Evolutionary conservation across 1,140 invertebrate species (phyloP).

Genomic region (Bombyx mori): ASM3026992v2 NC_085115.1:638001-638500

Average conservation of each 20-base stretch:
- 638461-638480: slow-evolving; percentile 55
- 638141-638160: slow-evolving; percentile 86
- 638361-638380: no score
- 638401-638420: no score
- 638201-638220: slow-evolving; percentile 90
- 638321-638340: no score
- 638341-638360: no score
- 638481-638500: slow-evolving; percentile 94
- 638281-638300: background rate
- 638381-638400: no score
- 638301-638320: no score
- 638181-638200: slow-evolving; percentile 90
- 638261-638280: slow-evolving; percentile 81
- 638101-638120: slow-evolving; percentile 4
- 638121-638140: slow-evolving; percentile 90
- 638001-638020: no score
- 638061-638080: slow-evolving; percentile 17
- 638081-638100: slow-evolving; percentile 15
- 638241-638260: slow-evolving; percentile 89
- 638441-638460: no score
- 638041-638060: slow-evolving; percentile 2
- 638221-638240: slow-evolving; percentile 93
- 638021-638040: no score
- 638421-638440: no score
- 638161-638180: slow-evolving; percentile 85